phyloP scores from a whole-genome alignment of 2,888 invertebrate species.

The Lissocephala sabroskyi region DNA sequence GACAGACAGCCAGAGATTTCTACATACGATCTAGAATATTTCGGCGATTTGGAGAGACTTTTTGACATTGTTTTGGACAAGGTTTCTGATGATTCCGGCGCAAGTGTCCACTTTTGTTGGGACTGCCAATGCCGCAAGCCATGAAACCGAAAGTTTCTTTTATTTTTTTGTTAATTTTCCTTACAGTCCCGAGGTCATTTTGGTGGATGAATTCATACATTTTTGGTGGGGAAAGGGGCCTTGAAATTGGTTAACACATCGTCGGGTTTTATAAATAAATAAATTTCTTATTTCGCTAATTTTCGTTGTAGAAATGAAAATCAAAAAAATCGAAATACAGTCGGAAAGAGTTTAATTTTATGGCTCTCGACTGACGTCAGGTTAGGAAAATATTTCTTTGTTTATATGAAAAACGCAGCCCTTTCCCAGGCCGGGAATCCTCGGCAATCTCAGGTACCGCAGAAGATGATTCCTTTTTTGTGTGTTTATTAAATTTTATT shows the following conservation, averaged over 20 bases:
- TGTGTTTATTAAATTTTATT: no score
- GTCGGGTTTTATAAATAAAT: conserved; percentile 45
- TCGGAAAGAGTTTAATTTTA: no score
- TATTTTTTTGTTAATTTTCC: background rate
- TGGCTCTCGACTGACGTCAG: no score
- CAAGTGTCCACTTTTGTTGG: conserved; percentile 31
- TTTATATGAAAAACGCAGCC: no score
- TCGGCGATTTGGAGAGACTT: conserved; percentile 17
- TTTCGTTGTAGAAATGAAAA: no score
- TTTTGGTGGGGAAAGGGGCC: conserved; percentile 3
- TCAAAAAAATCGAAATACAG: no score
- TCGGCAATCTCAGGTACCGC: no score
- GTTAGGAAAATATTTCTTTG: no score
- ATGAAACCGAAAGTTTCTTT: conserved; percentile 18
- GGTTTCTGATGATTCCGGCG: conserved; percentile 43
- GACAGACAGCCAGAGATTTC: no score
- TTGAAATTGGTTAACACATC: conserved; percentile 33
- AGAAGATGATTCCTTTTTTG: no score
- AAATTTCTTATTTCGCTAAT: conserved; percentile 12
- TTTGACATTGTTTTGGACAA: conserved; percentile 43
- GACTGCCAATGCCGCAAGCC: conserved; percentile 21
- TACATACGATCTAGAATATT: conserved; percentile 20
- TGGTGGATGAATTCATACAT: conserved; percentile 14
- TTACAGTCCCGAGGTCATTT: conserved; percentile 10
- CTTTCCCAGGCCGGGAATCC: no score